phyloP scores from a whole-genome alignment of 1,140 invertebrate species.

The Dendroctonus valens region DNA sequence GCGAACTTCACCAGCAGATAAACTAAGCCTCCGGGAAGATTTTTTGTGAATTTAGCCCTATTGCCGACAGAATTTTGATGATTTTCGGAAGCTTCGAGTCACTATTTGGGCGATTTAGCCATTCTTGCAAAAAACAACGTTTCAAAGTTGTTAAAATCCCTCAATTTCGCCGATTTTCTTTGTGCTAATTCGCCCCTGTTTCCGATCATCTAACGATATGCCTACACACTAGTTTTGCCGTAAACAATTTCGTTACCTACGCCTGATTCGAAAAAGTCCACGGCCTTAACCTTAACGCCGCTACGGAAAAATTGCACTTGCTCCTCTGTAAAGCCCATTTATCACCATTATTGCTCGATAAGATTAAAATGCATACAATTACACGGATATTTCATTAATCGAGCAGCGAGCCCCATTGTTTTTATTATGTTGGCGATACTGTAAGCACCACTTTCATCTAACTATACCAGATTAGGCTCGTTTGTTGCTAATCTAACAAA shows the following conservation, averaged over 20 bases:
- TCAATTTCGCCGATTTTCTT: background rate
- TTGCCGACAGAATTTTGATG: too few relatives aligned
- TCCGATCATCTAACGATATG: constrained; percentile 16
- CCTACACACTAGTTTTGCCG: constrained; percentile 28
- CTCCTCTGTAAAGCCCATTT: constrained; percentile 22
- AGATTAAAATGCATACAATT: constrained; percentile 25
- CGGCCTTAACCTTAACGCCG: constrained; percentile 25
- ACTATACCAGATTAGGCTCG: too few relatives aligned
- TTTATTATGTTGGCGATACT: constrained; percentile 19
- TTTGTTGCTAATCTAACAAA: too few relatives aligned
- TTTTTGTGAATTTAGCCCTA: too few relatives aligned
- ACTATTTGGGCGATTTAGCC: background rate
- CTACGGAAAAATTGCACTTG: constrained; percentile 27
- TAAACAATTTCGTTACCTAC: constrained; percentile 36
- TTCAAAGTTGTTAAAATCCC: background rate
- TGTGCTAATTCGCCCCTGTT: constrained; percentile 6
- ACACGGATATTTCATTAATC: constrained; percentile 21
- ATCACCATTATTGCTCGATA: constrained; percentile 28
- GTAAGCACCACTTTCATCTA: constrained; percentile 13
- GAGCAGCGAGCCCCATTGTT: constrained; percentile 18
- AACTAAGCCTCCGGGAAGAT: too few relatives aligned
- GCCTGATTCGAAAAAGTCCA: constrained; percentile 12
- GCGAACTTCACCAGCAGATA: too few relatives aligned
- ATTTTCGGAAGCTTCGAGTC: too few relatives aligned
- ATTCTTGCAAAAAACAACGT: background rate